Percentiles rank a stretch among this genome's conserved stretches.
phyloP scores from a whole-genome alignment of 2,797 vertebrate genomes.

The Galago senegalensis region DNA sequence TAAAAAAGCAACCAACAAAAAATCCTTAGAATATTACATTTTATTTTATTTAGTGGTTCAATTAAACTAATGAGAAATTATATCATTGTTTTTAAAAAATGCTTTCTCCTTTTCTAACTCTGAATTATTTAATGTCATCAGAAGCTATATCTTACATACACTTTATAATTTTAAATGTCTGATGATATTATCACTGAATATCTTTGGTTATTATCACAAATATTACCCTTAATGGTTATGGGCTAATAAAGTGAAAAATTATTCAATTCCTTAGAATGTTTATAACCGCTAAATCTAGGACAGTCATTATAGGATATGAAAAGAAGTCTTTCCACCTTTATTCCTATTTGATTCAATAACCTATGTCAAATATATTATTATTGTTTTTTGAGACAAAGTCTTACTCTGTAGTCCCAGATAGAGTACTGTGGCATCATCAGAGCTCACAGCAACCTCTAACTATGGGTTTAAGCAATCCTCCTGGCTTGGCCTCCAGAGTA shows the following conservation, averaged over 20 bases:
- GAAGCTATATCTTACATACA: not conserved
- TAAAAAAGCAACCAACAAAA: not conserved
- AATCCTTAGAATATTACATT: not conserved
- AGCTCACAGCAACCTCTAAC: no score
- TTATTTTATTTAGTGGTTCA: not conserved
- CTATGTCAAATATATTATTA: not conserved
- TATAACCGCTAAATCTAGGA: no score
- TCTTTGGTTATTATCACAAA: not conserved
- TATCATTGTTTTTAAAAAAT: not conserved
- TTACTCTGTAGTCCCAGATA: no score
- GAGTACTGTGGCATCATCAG: no score
- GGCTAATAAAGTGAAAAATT: not conserved
- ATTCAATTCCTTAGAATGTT: no score
- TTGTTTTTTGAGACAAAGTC: no score
- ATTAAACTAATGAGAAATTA: not conserved
- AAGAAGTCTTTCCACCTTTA: not conserved
- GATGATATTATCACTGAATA: not conserved
- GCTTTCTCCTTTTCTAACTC: not conserved
- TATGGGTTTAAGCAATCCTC: no score
- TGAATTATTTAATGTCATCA: not conserved
- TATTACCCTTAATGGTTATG: not conserved
- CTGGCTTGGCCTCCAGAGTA: no score
- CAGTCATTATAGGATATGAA: not conserved
- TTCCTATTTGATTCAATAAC: not conserved
- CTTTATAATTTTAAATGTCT: not conserved